A percentile compares a stretch with the other conserved stretches of the same genome.
Evolutionary conservation across 2,888 invertebrate genomes (phyloP).

Genomic region (Archips crataeganus): DNA sequence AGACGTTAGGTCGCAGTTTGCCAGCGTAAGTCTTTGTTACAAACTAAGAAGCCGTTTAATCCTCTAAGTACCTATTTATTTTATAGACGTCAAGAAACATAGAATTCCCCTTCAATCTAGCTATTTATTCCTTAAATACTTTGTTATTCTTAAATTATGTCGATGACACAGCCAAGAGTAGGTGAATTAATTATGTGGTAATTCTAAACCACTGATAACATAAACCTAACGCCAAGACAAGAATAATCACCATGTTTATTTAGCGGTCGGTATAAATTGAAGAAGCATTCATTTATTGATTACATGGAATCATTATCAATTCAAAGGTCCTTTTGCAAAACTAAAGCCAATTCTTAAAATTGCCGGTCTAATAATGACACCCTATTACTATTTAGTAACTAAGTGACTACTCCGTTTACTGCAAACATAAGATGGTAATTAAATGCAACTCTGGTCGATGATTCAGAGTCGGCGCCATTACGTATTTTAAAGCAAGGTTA

Average conservation of each 20-base stretch:
- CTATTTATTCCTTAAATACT: neutral
- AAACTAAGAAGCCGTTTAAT: constrained; percentile 4
- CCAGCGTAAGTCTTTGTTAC: constrained; percentile 5
- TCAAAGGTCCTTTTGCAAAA: neutral
- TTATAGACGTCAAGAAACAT: neutral
- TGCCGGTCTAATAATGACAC: neutral
- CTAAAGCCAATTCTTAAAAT: neutral
- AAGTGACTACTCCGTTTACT: neutral
- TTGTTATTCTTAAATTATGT: neutral
- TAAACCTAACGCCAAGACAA: neutral
- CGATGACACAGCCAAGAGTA: neutral
- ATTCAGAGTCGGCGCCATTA: constrained; percentile 52
- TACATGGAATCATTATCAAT: neutral
- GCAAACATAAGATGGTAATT: constrained; percentile 46
- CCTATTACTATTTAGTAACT: neutral
- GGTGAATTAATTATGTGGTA: neutral
- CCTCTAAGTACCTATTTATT: neutral
- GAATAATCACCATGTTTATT: neutral
- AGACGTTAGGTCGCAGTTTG: constrained; percentile 13
- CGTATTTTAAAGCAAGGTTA: constrained; percentile 56
- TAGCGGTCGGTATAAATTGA: neutral
- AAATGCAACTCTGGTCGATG: constrained; percentile 55
- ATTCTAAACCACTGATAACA: neutral
- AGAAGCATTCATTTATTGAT: neutral
- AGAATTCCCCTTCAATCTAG: neutral